Conservation (phyloP, 1,140 invertebrate species). For the Harlomillsia oculata region DNA sequence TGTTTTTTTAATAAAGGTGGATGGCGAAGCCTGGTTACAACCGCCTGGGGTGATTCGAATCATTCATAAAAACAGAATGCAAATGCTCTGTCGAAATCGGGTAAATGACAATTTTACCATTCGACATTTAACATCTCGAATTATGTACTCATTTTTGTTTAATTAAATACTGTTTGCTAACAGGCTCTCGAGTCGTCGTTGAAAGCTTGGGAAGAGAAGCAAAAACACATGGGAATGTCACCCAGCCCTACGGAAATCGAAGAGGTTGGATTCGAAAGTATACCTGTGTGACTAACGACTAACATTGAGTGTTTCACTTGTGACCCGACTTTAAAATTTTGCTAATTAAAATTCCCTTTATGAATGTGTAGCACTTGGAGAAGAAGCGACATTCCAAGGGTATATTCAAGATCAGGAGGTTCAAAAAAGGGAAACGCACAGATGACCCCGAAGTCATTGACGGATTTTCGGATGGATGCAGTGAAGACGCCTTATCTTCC, state of each 20-base stretch:
- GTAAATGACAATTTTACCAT: constrained; percentile 41
- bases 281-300: neutral
- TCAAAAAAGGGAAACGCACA: constrained; percentile 32
- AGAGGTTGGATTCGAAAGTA: constrained; percentile 21
- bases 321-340: neutral
- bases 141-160: too few relatives aligned
- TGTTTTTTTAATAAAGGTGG: constrained; percentile 75
- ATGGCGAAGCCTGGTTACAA: constrained; percentile 97
- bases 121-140: too few relatives aligned
- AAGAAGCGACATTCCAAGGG: constrained; percentile 37
- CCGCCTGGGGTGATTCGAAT: constrained; percentile 90
- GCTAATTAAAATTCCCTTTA: constrained; percentile 1
- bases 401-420: constrained; percentile 32
- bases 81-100: constrained; percentile 85
- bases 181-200: constrained; percentile 77
- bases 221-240: constrained; percentile 40
- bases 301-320: neutral
- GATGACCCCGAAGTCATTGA: constrained; percentile 17
- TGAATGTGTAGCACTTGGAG: constrained; percentile 26
- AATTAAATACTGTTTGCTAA: too few relatives aligned
- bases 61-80: constrained; percentile 91
- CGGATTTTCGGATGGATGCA: constrained; percentile 24
- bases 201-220: constrained; percentile 88
- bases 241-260: constrained; percentile 36
- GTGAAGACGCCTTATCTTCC: constrained; percentile 26